These are phyloP conservation scores for Paradisaea rubra DNA, from an alignment of 2,113 vertebrate genomes.

Conservation along the genomic window DNA sequence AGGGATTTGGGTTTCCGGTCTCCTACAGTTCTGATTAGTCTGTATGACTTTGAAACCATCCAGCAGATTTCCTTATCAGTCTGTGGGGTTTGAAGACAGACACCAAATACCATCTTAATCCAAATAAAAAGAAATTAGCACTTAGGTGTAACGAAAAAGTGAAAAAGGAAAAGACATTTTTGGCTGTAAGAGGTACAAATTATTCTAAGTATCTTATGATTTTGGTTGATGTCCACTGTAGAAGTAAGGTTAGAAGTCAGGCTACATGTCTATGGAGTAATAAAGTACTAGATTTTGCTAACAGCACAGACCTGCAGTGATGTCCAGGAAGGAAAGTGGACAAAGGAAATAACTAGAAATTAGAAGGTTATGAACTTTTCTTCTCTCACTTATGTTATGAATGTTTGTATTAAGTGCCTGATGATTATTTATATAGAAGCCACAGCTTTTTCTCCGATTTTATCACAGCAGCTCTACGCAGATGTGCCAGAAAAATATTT, in stretches of 20 bases:
- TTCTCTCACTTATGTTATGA: neutral
- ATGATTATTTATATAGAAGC: neutral
- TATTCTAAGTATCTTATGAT: neutral
- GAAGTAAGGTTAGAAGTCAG: neutral
- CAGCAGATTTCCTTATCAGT: neutral
- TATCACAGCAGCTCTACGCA: neutral
- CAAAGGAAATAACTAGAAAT: neutral
- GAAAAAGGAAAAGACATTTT: neutral
- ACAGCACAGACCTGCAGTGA: neutral
- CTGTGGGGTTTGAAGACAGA: neutral
- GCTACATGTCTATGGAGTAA: neutral
- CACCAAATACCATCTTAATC: neutral
- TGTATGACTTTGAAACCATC: neutral
- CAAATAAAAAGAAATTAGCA: neutral
- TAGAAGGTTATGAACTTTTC: neutral
- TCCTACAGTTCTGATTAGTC: neutral
- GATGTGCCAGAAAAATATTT: neutral
- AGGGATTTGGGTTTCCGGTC: neutral
- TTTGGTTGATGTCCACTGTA: neutral
- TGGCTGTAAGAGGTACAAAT: neutral
- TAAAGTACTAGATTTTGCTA: neutral
- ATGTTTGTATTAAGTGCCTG: neutral
- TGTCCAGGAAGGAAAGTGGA: neutral
- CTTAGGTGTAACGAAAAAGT: neutral
- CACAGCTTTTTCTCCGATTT: neutral